These are phyloP conservation scores for Rhinogobio ventralis DNA, from an alignment of 2,797 vertebrate genomes.

Conservation along the genomic window DNA sequence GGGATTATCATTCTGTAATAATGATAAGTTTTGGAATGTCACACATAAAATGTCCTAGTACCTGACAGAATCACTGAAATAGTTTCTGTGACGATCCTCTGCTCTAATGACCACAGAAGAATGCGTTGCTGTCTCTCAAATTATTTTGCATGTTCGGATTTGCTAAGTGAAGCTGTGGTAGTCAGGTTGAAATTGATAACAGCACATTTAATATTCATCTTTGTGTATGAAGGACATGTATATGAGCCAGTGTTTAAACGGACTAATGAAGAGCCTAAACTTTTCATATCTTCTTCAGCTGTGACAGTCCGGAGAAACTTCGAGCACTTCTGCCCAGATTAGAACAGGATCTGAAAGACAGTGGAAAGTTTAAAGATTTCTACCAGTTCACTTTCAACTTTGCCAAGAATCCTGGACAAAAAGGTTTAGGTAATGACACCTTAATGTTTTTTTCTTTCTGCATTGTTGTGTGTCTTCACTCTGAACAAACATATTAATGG, in stretches of 20 bases:
- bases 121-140: not conserved
- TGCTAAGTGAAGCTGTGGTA: not conserved
- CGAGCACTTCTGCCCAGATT: slow-evolving; percentile 89
- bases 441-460: not conserved
- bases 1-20: not conserved
- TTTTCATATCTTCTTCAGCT: slow-evolving; percentile 76
- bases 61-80: not conserved
- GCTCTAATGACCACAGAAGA: not conserved
- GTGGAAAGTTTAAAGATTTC: slow-evolving; percentile 94
- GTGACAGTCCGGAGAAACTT: slow-evolving; percentile 93
- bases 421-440: slow-evolving; percentile 89
- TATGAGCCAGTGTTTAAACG: slow-evolving; percentile 1
- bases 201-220: not conserved
- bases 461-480: not conserved
- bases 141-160: not conserved
- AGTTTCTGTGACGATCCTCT: not conserved
- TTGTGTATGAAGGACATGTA: not conserved
- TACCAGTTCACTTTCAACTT: slow-evolving; percentile 99
- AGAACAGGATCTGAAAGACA: slow-evolving; percentile 95
- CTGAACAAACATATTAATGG: not conserved
- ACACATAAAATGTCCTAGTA: not conserved
- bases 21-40: not conserved
- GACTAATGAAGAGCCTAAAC: slow-evolving; percentile 34
- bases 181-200: not conserved
- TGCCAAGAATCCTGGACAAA: slow-evolving; percentile 97